Evolutionary conservation across 2,797 vertebrate species (phyloP).

Genomic region (Etheostoma nigrum): DNA sequence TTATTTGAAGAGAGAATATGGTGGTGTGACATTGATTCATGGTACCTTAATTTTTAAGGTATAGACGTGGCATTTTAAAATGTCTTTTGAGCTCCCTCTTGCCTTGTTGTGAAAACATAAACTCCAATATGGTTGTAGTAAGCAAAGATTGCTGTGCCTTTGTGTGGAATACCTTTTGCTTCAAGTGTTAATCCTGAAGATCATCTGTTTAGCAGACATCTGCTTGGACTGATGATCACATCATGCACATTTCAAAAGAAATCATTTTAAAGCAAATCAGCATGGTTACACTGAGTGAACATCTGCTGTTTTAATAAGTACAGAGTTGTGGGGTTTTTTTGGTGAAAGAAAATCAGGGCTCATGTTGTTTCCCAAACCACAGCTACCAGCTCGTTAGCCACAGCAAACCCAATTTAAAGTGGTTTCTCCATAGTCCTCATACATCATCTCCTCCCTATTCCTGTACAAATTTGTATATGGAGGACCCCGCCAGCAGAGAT

Average conservation of each 20-base stretch:
- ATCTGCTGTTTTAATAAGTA: conserved; percentile 24
- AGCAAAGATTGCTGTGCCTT: not conserved
- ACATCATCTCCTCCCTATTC: conserved; percentile 20
- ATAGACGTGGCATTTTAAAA: not conserved
- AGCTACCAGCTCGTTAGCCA: conserved; percentile 23
- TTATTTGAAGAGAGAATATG: conserved; percentile 10
- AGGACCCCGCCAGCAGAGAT: conserved; percentile 30
- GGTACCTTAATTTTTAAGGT: conserved; percentile 10
- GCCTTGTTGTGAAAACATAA: not conserved
- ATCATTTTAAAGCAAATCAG: conserved; percentile 8
- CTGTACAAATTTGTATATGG: conserved; percentile 9
- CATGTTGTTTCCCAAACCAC: not conserved
- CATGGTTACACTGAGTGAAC: conserved; percentile 10
- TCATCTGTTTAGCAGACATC: conserved; percentile 25
- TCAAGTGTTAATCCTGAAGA: conserved; percentile 21
- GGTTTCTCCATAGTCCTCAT: conserved; percentile 2
- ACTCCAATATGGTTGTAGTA: not conserved
- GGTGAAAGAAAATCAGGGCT: not conserved
- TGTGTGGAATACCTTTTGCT: conserved; percentile 12
- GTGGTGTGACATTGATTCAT: not conserved
- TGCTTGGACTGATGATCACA: conserved; percentile 32
- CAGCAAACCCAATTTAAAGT: conserved; percentile 17
- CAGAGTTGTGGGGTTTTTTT: not conserved
- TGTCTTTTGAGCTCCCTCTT: not conserved
- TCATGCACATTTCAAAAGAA: not conserved